Conservation (phyloP, 2,888 invertebrate genomes). For the Apamea monoglypha region DNA sequence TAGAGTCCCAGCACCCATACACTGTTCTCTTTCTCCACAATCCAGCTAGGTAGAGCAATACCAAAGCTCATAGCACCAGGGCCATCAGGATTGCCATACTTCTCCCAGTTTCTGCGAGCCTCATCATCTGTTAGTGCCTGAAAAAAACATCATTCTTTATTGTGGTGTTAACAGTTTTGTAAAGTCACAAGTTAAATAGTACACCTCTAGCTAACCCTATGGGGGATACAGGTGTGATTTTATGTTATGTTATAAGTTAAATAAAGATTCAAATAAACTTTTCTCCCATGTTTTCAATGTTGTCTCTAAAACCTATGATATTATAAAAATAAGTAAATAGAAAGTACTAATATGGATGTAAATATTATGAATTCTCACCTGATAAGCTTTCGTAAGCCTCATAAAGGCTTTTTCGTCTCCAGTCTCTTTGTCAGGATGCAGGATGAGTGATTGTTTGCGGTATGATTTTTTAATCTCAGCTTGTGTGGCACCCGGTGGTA, state of each 20-base stretch:
- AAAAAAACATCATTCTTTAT: slow-evolving; percentile 46
- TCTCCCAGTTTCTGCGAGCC: slow-evolving; percentile 99
- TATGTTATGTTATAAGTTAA: neutral
- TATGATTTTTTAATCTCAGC: slow-evolving; percentile 98
- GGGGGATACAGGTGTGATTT: neutral
- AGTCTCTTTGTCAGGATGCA: slow-evolving; percentile 99
- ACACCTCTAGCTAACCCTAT: neutral
- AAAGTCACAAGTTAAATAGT: neutral
- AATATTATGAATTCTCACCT: slow-evolving; percentile 89
- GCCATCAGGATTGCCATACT: slow-evolving; percentile 99
- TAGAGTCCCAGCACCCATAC: slow-evolving; percentile 99
- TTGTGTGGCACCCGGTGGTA: slow-evolving; percentile 96
- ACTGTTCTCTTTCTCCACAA: slow-evolving; percentile 99
- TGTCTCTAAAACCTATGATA: neutral
- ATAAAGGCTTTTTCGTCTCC: slow-evolving; percentile 99
- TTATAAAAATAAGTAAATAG: neutral
- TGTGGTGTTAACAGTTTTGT: neutral
- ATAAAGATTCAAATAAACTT: neutral
- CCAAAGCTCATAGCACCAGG: slow-evolving; percentile 99
- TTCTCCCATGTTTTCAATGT: neutral
- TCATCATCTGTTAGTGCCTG: slow-evolving; percentile 99
- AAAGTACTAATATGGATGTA: neutral
- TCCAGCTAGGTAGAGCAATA: slow-evolving; percentile 99
- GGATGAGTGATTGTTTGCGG: slow-evolving; percentile 96
- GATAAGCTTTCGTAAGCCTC: slow-evolving; percentile 97